phyloP scores from a whole-genome alignment of 2,888 invertebrate species.

The Adela reaumurella region DNA sequence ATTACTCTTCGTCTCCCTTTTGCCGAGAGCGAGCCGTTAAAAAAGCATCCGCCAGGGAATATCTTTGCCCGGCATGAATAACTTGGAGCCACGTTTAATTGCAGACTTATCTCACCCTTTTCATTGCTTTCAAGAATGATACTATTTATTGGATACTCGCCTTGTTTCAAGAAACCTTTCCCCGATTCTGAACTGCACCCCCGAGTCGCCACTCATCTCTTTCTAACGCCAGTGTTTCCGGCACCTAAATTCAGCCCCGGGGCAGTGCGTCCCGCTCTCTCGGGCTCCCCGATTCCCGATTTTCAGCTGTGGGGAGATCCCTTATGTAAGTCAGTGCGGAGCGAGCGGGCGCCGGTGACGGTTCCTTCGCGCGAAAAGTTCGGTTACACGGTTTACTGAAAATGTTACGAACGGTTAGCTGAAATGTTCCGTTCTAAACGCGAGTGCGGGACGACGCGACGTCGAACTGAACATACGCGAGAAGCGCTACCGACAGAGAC shows the following conservation, averaged over 20 bases:
- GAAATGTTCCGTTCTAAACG: too few relatives aligned
- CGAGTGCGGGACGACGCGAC: too few relatives aligned
- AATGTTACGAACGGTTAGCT: constrained; percentile 2
- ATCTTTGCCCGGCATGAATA: too few relatives aligned
- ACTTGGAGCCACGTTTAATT: neutral
- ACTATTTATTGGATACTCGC: neutral
- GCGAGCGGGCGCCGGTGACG: constrained; percentile 23
- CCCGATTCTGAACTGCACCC: constrained; percentile 23
- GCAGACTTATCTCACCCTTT: neutral
- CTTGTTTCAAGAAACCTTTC: neutral
- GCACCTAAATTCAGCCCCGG: neutral
- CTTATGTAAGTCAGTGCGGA: constrained; percentile 52
- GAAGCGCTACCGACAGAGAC: too few relatives aligned
- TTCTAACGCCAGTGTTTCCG: constrained; percentile 14
- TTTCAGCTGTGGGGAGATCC: constrained; percentile 33
- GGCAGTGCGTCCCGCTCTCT: neutral
- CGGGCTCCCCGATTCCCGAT: neutral
- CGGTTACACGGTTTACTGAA: neutral
- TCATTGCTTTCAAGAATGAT: neutral
- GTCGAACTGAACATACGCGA: too few relatives aligned
- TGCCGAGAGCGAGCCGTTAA: too few relatives aligned
- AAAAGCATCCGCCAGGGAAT: too few relatives aligned
- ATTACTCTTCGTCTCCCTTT: too few relatives aligned
- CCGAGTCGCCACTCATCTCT: constrained; percentile 27
- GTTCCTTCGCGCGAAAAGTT: neutral